Evolutionary conservation across 2,113 vertebrate genomes (phyloP).

Genomic region (Solenodon paradoxus): DNA sequence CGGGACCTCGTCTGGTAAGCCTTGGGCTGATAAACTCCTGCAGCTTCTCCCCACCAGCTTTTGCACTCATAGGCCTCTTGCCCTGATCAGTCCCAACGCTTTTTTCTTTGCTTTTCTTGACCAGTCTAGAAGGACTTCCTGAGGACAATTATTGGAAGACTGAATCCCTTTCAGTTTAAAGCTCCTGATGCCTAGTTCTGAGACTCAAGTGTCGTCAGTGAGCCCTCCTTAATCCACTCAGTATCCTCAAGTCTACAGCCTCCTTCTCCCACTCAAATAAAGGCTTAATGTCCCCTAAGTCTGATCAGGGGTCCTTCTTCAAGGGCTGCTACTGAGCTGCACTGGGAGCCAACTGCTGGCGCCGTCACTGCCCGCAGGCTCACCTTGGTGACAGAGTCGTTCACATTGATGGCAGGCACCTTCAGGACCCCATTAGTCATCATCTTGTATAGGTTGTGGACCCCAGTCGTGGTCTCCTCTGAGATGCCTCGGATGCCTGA

Average conservation of each 20-base stretch:
- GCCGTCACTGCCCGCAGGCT: not conserved
- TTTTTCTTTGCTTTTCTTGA: not conserved
- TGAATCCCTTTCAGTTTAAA: not conserved
- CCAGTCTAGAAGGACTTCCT: not conserved
- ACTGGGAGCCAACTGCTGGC: not conserved
- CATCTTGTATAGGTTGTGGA: conserved; percentile 99
- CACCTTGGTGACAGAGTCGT: conserved; percentile 99
- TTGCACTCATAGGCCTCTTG: not conserved
- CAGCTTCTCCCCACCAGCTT: not conserved
- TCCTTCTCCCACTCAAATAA: not conserved
- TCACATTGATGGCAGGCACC: conserved; percentile 97
- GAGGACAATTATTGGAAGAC: not conserved
- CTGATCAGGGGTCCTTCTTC: not conserved
- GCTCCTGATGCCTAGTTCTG: not conserved
- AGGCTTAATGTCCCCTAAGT: not conserved
- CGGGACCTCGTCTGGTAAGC: not conserved
- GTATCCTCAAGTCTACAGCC: not conserved
- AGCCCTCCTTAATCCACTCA: not conserved
- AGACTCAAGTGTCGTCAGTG: not conserved
- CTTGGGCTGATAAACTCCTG: not conserved
- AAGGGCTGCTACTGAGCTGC: not conserved
- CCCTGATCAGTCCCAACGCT: not conserved
- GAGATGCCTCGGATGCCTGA: conserved; percentile 94
- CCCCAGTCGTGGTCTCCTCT: conserved; percentile 97
- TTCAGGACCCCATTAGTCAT: conserved; percentile 91